Evolutionary conservation across 2,888 invertebrate genomes (phyloP), one percentile per base, ranked within the genome.

Genomic region (Ornithoptera priamus): DNA sequence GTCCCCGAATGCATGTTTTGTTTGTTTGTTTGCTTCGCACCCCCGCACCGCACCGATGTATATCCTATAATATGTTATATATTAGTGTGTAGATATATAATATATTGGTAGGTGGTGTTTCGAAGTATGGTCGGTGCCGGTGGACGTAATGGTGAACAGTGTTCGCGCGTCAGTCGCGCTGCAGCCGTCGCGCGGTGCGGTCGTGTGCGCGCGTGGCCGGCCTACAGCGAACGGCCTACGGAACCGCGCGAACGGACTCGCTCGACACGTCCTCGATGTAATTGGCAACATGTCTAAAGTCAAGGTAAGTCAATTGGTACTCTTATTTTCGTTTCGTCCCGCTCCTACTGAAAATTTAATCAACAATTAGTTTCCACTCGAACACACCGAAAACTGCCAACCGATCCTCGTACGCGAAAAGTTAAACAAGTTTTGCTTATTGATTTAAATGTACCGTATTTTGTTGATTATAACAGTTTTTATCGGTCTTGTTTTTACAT

Each of bases 271-370:
- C 68, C 22, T 24, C 46, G 53, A 72, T 72, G 69, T 77, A 76
- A 78, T 76, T 76, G 76, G 71, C 63, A 75, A 72, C 83, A 88
- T 88, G 88, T 87, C 88, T 76, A 88, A 87, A 86, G 80, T 87
- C 85, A 88, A 88, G 88, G 88, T 88, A 87, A 85, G 74, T 75
- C 74, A 76, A 80, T 83, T 83, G 77, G 74, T 78, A 80, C 64
- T 71, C 75, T 50, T 42, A 53, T 67, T 74, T 73, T 74, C 71
- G 71, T 62, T 72, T 73, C 71, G 53, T 17, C 15, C 39, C 6
- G 53, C 53, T 17, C 53, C 5, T 15, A 18, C n/a, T n/a, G 53
- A 53, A 17, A 53, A 53, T 53, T 53, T 53, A 17, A 1, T n/a
- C 1, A 53, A 5, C 17, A 17, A 53, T 53, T 53, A 15, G 39